Percentiles rank a stretch among this genome's conserved stretches.
Evolutionary conservation across 2,113 vertebrate species (phyloP).

Genomic region (Hymenochirus boettgeri): DNA sequence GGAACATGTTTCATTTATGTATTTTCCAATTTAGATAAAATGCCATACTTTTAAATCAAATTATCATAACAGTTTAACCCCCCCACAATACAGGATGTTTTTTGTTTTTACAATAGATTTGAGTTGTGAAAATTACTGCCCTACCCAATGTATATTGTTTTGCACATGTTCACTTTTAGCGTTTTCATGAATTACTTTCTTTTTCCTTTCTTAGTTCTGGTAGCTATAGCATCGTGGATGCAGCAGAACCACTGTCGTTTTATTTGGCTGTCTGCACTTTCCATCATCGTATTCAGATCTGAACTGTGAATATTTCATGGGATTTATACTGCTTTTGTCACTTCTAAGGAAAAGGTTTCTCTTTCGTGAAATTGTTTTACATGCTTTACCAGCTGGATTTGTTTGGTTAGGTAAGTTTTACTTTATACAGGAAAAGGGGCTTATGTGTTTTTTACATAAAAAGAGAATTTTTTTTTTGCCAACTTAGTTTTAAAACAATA

Average conservation of each 20-base stretch:
- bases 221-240: conserved; percentile 84
- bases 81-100: too few relatives aligned
- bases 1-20: too few relatives aligned
- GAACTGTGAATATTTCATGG: conserved; percentile 85
- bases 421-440: neutral
- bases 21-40: too few relatives aligned
- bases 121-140: too few relatives aligned
- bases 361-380: conserved; percentile 60
- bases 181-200: neutral
- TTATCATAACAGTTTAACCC: too few relatives aligned
- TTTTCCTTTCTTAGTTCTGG: conserved; percentile 67
- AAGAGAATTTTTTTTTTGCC: too few relatives aligned
- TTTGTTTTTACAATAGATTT: too few relatives aligned
- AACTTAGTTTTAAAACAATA: too few relatives aligned
- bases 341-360: conserved; percentile 69
- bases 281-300: conserved; percentile 82
- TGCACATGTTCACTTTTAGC: too few relatives aligned
- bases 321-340: conserved; percentile 75
- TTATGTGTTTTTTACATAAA: too few relatives aligned
- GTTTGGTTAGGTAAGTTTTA: conserved; percentile 75
- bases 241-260: conserved; percentile 71
- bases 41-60: too few relatives aligned
- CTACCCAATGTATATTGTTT: too few relatives aligned
- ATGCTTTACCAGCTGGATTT: conserved; percentile 75
- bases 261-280: conserved; percentile 81